phyloP scores from a whole-genome alignment of 53 echinoderm and acorn worm species.

The Arbacia lixula region DNA sequence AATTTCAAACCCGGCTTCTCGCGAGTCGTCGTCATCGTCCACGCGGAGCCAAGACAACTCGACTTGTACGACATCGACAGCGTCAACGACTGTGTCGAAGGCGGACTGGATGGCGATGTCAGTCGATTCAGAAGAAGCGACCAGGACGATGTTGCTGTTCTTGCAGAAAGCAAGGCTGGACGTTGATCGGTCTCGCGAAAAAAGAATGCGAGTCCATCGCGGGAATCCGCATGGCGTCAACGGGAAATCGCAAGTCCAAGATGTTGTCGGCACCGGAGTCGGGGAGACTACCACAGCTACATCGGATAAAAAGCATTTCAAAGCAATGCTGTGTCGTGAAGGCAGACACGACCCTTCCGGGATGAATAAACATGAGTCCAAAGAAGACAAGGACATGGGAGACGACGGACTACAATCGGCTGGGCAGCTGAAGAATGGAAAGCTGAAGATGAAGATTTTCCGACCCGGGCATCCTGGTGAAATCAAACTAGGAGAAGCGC shows the following conservation, averaged over 20 bases:
- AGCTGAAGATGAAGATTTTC: conserved; percentile 43
- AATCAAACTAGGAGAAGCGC: conserved; percentile 40
- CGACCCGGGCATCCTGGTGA: conserved; percentile 16
- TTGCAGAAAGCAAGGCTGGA: conserved; percentile 59
- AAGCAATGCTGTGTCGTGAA: conserved; percentile 19
- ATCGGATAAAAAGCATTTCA: not conserved
- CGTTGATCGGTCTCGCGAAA: conserved; percentile 61
- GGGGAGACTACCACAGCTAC: not conserved
- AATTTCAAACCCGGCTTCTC: not conserved
- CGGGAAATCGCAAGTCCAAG: not conserved
- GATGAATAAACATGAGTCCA: no score
- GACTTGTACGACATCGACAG: not conserved
- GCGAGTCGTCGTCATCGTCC: conserved; percentile 30
- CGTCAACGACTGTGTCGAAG: conserved; percentile 3
- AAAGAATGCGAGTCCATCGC: not conserved
- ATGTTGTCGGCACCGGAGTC: no score
- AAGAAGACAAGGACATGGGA: not conserved
- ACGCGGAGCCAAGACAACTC: conserved; percentile 23
- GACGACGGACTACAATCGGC: not conserved
- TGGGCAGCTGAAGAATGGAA: conserved; percentile 12
- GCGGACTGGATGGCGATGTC: conserved; percentile 40
- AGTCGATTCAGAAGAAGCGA: conserved; percentile 25
- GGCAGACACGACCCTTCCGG: not conserved
- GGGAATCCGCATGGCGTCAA: not conserved
- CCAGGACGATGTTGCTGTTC: conserved; percentile 59